These are phyloP conservation scores for Tyto alba DNA, from an alignment of 2,113 vertebrate species.

Conservation along the genomic window DNA sequence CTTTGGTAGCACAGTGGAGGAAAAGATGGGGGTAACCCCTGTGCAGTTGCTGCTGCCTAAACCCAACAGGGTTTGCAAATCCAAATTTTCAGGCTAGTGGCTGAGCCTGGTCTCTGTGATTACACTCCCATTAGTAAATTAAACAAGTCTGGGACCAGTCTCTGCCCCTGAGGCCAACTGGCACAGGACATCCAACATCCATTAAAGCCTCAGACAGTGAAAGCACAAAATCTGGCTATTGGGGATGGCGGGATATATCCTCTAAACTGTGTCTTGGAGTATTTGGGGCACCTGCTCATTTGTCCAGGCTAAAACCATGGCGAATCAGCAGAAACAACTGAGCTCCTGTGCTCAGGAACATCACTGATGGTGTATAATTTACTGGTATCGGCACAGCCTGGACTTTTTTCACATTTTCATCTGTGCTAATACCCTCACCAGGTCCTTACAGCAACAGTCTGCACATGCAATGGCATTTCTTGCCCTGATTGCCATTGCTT, in stretches of 20 bases:
- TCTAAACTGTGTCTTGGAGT: neutral
- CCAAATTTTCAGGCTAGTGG: neutral
- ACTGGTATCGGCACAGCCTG: accelerated
- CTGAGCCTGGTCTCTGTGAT: neutral
- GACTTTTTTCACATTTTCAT: neutral
- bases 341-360: neutral
- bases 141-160: neutral
- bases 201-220: neutral
- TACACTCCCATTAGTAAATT: neutral
- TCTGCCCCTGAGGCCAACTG: neutral
- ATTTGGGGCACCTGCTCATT: neutral
- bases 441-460: neutral
- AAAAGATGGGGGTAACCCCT: neutral
- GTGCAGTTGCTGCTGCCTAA: neutral
- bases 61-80: neutral
- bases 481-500: neutral
- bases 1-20: neutral
- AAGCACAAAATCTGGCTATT: neutral
- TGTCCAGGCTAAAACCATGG: neutral
- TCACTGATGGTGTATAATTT: neutral
- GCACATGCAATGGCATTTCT: neutral
- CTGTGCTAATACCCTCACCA: neutral
- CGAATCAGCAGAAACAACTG: neutral
- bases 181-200: neutral
- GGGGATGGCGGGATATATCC: neutral